phyloP scores from a whole-genome alignment of 2,797 vertebrate genomes.

The Lagocephalus sceleratus region DNA sequence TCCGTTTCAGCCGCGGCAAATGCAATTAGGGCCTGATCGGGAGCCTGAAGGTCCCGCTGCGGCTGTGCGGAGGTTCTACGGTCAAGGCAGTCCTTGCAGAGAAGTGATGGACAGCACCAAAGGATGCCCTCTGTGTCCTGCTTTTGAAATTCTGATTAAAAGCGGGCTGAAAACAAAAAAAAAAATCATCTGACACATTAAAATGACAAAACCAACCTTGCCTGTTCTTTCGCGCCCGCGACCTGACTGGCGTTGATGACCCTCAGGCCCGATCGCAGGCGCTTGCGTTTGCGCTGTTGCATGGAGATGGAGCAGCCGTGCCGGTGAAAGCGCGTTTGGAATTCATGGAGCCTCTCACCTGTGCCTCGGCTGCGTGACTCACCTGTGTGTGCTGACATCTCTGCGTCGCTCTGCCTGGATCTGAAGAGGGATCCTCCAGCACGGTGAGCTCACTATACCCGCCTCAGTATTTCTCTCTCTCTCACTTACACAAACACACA shows the following conservation, averaged over 20 bases:
- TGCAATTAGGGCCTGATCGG: slow-evolving; percentile 31
- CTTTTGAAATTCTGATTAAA: background rate
- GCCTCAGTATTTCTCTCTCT: slow-evolving; percentile 53
- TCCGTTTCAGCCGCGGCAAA: slow-evolving; percentile 31
- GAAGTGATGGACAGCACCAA: slow-evolving; percentile 27
- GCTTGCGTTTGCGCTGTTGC: slow-evolving; percentile 6
- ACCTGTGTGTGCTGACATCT: slow-evolving; percentile 73
- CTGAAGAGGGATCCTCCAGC: slow-evolving; percentile 64
- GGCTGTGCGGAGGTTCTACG: slow-evolving; percentile 30
- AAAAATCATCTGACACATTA: background rate
- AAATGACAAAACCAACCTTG: background rate
- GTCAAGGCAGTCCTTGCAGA: slow-evolving; percentile 6
- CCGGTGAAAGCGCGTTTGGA: background rate
- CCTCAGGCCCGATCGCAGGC: slow-evolving; percentile 20
- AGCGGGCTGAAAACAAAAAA: background rate
- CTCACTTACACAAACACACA: slow-evolving; percentile 20
- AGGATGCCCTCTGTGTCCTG: background rate
- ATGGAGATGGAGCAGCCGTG: background rate
- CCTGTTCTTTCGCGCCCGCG: background rate
- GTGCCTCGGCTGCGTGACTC: slow-evolving; percentile 50
- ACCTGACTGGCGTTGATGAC: slow-evolving; percentile 21
- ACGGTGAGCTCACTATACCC: slow-evolving; percentile 61
- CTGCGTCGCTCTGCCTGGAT: slow-evolving; percentile 64
- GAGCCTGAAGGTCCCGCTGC: slow-evolving; percentile 41
- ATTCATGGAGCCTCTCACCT: slow-evolving; percentile 32